Evolutionary conservation across 23 tunicate species (phyloP).

Genomic region (Corella eumyota): DNA sequence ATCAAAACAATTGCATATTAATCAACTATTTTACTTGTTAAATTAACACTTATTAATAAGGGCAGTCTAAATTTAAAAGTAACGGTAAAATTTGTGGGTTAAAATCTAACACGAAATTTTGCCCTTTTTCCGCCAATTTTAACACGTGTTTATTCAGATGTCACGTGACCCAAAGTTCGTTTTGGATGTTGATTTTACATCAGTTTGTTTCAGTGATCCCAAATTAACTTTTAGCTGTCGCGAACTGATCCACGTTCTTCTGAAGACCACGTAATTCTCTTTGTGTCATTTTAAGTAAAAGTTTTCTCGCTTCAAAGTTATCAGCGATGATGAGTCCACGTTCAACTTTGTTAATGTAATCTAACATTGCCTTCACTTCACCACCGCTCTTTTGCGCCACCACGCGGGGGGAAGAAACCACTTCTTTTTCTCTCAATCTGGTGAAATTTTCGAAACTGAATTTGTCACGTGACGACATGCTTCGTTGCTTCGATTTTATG

Average conservation of each 20-base stretch:
- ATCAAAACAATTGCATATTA: too few species aligned
- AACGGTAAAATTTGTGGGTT: too few species aligned
- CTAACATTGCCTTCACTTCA: constrained; percentile 22
- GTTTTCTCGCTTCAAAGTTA: constrained; percentile 17
- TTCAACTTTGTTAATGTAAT: constrained; percentile 27
- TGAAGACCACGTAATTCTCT: not conserved
- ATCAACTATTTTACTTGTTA: too few species aligned
- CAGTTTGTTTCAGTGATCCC: too few species aligned
- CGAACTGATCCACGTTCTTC: constrained; percentile 5
- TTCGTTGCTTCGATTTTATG: not conserved
- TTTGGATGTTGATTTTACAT: too few species aligned
- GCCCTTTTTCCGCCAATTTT: too few species aligned
- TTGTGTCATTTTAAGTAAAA: constrained; percentile 16
- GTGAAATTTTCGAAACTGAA: not conserved
- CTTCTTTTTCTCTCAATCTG: not conserved
- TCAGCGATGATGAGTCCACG: constrained; percentile 32
- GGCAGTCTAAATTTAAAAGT: too few species aligned
- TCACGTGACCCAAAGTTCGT: too few species aligned
- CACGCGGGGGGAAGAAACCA: not conserved
- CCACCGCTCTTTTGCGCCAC: not conserved
- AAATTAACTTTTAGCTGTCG: too few species aligned
- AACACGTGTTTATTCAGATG: too few species aligned
- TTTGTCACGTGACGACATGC: constrained; percentile 14
- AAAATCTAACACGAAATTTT: too few species aligned
- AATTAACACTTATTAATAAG: too few species aligned